A percentile compares a stretch with the other conserved stretches of the same genome.
phyloP scores from a whole-genome alignment of 2,113 vertebrate species.

The Pedetes capensis region DNA sequence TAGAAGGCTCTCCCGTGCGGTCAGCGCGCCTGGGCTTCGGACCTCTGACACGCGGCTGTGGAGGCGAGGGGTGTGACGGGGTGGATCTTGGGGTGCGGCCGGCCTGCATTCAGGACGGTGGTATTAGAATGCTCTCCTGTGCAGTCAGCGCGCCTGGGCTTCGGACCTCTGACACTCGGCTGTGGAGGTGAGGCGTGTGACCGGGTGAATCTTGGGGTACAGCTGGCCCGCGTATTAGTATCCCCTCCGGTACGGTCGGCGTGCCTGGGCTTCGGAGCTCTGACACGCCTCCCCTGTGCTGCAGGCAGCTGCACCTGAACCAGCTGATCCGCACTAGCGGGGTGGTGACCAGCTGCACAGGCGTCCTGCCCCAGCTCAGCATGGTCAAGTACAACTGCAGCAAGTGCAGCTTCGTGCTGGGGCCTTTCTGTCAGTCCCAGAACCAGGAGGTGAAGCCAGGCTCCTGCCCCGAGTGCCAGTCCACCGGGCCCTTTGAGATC shows the following conservation, averaged over 20 bases:
- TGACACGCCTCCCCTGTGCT: not conserved
- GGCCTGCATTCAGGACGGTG: too few species aligned
- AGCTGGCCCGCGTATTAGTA: too few species aligned
- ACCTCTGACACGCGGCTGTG: too few species aligned
- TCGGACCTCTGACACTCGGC: too few species aligned
- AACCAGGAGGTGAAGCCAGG: conserved; percentile 99
- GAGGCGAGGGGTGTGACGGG: not conserved
- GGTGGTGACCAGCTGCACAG: conserved; percentile 96
- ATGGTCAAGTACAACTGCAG: conserved; percentile 99
- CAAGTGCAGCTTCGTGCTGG: conserved; percentile 95
- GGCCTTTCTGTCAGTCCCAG: conserved; percentile 97
- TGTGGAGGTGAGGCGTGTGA: too few species aligned
- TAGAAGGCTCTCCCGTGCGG: too few species aligned
- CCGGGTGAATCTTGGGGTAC: too few species aligned
- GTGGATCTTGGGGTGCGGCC: too few species aligned
- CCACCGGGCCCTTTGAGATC: conserved; percentile 95
- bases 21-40: too few species aligned
- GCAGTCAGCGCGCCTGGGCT: too few species aligned
- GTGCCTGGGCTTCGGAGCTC: not conserved
- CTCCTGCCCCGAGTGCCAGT: conserved; percentile 97
- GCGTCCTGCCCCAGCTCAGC: conserved; percentile 96
- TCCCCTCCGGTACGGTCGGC: too few species aligned
- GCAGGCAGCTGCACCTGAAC: conserved; percentile 96
- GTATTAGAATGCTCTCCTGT: too few species aligned
- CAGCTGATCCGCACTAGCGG: conserved; percentile 98